Evolutionary conservation across 2,888 invertebrate genomes (phyloP).

Genomic region (Osmoderma eremita): DNA sequence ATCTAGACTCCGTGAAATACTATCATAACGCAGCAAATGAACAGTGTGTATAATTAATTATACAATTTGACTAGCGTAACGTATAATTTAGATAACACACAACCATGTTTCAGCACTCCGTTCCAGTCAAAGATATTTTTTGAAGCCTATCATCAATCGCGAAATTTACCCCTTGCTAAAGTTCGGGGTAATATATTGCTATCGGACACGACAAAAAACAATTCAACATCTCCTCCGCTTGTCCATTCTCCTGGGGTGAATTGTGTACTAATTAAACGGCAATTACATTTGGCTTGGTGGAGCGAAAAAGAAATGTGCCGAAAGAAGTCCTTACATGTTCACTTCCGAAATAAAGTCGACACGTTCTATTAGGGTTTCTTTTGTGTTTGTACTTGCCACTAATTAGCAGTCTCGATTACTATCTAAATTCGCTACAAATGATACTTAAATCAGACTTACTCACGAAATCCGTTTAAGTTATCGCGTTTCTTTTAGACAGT

Average conservation of each 20-base stretch:
- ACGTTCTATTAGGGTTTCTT: neutral
- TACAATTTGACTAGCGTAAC: neutral
- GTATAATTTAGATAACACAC: constrained; percentile 3
- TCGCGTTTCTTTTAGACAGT: constrained; percentile 12
- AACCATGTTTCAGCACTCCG: neutral
- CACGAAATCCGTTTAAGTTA: constrained; percentile 25
- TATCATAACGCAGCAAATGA: constrained; percentile 7
- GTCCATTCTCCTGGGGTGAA: constrained; percentile 32
- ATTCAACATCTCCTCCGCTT: constrained; percentile 41
- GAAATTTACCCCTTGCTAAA: constrained; percentile 28
- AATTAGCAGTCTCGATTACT: constrained; percentile 16
- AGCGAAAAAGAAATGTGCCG: constrained; percentile 17
- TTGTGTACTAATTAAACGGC: constrained; percentile 36
- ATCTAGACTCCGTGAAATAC: neutral
- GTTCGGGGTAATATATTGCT: constrained; percentile 40
- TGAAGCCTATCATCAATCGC: constrained; percentile 27
- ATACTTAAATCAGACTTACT: constrained; percentile 15
- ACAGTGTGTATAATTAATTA: constrained; percentile 14
- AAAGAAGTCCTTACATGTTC: constrained; percentile 23
- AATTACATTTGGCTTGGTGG: constrained; percentile 26
- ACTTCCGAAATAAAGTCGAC: constrained; percentile 10
- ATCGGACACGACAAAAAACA: constrained; percentile 44
- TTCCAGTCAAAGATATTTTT: constrained; percentile 16
- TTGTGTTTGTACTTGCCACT: constrained; percentile 18
- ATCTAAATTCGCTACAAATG: constrained; percentile 25